Evolutionary conservation across 2,888 invertebrate species (phyloP).

Genomic region (Idaea straminata): DNA sequence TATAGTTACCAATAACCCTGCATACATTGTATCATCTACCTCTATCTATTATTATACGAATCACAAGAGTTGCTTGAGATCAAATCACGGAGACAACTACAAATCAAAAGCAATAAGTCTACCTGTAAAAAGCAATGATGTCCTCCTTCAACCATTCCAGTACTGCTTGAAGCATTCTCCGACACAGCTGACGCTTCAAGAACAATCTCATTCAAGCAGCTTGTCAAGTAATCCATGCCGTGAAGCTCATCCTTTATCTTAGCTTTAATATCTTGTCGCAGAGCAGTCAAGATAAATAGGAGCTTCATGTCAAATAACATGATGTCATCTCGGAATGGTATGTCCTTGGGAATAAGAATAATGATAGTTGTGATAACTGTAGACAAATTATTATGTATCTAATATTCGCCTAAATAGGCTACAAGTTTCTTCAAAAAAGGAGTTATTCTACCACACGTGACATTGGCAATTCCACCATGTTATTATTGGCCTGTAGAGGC

Average conservation of each 20-base stretch:
- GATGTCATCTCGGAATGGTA: conserved; percentile 83
- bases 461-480: too few relatives aligned
- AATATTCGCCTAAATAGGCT: too few relatives aligned
- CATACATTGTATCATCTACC: too few relatives aligned
- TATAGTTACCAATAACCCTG: too few relatives aligned
- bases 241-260: conserved; percentile 84
- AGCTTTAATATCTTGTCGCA: conserved; percentile 84
- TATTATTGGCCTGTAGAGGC: too few relatives aligned
- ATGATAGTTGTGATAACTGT: neutral
- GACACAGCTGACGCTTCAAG: conserved; percentile 52
- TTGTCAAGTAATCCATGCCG: conserved; percentile 84
- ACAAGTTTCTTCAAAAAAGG: too few relatives aligned
- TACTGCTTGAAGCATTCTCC: conserved; percentile 42
- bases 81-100: neutral
- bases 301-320: conserved; percentile 94
- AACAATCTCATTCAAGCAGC: conserved; percentile 84
- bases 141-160: conserved; percentile 35
- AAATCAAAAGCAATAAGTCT: conserved; percentile 21
- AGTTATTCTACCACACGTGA: too few relatives aligned
- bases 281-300: conserved; percentile 92
- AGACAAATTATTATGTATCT: too few relatives aligned
- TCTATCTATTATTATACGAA: too few relatives aligned
- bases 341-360: conserved; percentile 60
- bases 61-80: too few relatives aligned
- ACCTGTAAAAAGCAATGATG: conserved; percentile 50